Percentiles rank a stretch among this genome's conserved stretches.
Evolutionary conservation across 2,888 invertebrate species (phyloP).

Genomic region (Dryadula phaetusa): DNA sequence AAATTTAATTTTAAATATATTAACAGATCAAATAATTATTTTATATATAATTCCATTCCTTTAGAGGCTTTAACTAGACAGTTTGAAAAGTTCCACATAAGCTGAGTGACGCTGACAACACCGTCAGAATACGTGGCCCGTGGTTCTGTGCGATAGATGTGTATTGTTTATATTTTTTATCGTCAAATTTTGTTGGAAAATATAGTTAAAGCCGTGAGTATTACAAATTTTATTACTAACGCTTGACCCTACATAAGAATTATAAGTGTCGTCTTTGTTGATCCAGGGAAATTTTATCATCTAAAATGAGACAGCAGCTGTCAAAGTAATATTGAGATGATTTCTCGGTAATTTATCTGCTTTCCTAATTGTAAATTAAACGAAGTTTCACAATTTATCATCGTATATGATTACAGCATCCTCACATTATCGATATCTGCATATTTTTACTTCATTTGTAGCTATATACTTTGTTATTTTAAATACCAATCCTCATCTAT

Average conservation of each 20-base stretch:
- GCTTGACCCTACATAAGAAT: constrained; percentile 41
- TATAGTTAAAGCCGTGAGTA: constrained; percentile 71
- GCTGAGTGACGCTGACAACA: constrained; percentile 74
- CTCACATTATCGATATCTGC: neutral
- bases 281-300: constrained; percentile 50
- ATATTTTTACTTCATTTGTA: neutral
- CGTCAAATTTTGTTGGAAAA: constrained; percentile 65
- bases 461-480: neutral
- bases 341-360: constrained; percentile 47
- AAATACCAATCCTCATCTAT: neutral
- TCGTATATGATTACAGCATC: constrained; percentile 22
- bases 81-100: constrained; percentile 83
- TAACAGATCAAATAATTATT: neutral
- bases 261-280: constrained; percentile 40
- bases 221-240: constrained; percentile 45
- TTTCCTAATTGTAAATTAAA: constrained; percentile 46
- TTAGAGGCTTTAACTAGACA: constrained; percentile 51
- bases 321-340: constrained; percentile 58
- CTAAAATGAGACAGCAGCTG: constrained; percentile 65
- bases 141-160: constrained; percentile 67
- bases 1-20: neutral
- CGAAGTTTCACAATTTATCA: constrained; percentile 46
- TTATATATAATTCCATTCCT: constrained; percentile 52
- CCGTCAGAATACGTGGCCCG: constrained; percentile 81
- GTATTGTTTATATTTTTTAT: constrained; percentile 80